These are phyloP conservation scores for Amphiprion percula DNA, from an alignment of 2,113 vertebrate species.

Conservation along the genomic window DNA sequence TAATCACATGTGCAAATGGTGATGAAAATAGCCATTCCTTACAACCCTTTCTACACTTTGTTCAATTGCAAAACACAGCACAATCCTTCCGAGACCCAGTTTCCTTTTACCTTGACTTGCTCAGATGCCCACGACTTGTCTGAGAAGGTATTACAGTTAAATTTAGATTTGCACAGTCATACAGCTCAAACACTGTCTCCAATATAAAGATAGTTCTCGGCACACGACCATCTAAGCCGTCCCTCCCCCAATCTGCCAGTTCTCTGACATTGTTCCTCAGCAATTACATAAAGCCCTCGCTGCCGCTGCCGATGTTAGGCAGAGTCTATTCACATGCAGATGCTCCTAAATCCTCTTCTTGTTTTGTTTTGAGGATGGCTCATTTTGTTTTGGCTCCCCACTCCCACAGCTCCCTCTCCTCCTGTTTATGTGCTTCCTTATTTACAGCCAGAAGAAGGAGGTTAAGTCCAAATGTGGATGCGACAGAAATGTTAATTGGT, in stretches of 20 bases:
- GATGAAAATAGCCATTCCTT: too few relatives aligned
- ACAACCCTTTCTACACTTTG: neutral
- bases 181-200: slow-evolving; percentile 22
- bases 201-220: slow-evolving; percentile 28
- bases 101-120: neutral
- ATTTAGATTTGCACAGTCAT: slow-evolving; percentile 48
- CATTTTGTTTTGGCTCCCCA: slow-evolving; percentile 61
- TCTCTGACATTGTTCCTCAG: slow-evolving; percentile 75
- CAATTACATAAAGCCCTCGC: slow-evolving; percentile 82
- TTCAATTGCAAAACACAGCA: neutral
- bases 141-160: slow-evolving; percentile 20
- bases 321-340: slow-evolving; percentile 94
- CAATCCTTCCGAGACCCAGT: neutral
- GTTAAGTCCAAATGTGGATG: slow-evolving; percentile 50
- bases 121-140: neutral
- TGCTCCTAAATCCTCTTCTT: slow-evolving; percentile 90
- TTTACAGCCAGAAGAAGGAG: slow-evolving; percentile 42
- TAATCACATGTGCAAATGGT: too few relatives aligned
- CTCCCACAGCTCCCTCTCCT: slow-evolving; percentile 29
- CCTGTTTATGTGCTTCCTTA: slow-evolving; percentile 59
- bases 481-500: slow-evolving; percentile 72
- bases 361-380: slow-evolving; percentile 69
- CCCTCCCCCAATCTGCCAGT: slow-evolving; percentile 44
- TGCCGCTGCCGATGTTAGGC: slow-evolving; percentile 77
- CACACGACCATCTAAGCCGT: slow-evolving; percentile 35